Evolutionary conservation across 2,797 vertebrate genomes (phyloP).

Genomic region (Anabacerthia variegaticeps): DNA sequence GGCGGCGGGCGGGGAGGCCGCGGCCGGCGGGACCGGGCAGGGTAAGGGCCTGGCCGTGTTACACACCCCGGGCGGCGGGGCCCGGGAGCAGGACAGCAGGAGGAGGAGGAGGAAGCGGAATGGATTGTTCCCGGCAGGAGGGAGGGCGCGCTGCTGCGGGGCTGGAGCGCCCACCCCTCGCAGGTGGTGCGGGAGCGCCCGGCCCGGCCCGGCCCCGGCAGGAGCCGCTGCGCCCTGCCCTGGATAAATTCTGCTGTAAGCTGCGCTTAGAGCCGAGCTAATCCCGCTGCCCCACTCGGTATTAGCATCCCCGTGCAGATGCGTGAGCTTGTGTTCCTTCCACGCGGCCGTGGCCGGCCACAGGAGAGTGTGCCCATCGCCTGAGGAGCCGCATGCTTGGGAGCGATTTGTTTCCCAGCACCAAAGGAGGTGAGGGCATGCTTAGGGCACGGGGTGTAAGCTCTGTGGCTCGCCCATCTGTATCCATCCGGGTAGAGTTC

Average conservation of each 20-base stretch:
- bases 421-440: not conserved
- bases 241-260: no score
- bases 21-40: accelerated
- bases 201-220: not conserved
- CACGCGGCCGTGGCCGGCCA: accelerated
- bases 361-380: accelerated
- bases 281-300: accelerated
- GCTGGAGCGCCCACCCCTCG: not conserved
- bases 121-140: no score
- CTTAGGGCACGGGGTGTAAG: not conserved
- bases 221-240: not conserved
- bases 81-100: not conserved
- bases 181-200: not conserved
- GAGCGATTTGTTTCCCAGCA: not conserved
- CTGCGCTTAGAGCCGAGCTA: accelerated
- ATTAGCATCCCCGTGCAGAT: no score
- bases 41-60: not conserved
- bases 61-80: accelerated
- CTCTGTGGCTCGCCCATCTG: accelerated
- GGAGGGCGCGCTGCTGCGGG: not conserved
- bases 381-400: not conserved
- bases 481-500: not conserved
- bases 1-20: not conserved
- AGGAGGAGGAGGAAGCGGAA: not conserved
- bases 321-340: not conserved